phyloP scores from a whole-genome alignment of 2,888 invertebrate species.

The Plebejus argus region DNA sequence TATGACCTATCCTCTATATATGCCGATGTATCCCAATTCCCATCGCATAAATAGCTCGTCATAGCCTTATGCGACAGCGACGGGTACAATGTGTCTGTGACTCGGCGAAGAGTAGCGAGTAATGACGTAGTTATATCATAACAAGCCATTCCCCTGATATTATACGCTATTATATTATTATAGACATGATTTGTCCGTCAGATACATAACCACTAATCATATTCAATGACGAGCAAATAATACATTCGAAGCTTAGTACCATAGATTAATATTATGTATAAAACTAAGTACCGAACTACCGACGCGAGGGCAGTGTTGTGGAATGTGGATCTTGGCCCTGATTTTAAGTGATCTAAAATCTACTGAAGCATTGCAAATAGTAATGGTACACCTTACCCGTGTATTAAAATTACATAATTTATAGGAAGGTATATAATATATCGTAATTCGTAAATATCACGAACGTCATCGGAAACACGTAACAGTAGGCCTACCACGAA shows the following conservation, averaged over 20 bases:
- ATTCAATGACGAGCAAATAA: not conserved
- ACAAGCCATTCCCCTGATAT: constrained; percentile 8
- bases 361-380: not conserved
- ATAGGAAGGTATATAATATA: too few relatives aligned
- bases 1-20: too few relatives aligned
- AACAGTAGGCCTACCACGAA: too few relatives aligned
- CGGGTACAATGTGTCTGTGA: not conserved
- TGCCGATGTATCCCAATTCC: too few relatives aligned
- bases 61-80: too few relatives aligned
- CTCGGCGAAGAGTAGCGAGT: not conserved
- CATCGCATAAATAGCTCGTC: not conserved
- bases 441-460: not conserved
- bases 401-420: not conserved
- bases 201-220: not conserved
- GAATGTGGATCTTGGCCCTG: not conserved
- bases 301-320: not conserved
- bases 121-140: not conserved
- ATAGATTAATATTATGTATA: too few relatives aligned
- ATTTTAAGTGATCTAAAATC: not conserved
- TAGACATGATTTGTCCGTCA: not conserved
- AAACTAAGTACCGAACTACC: too few relatives aligned
- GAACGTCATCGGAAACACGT: not conserved
- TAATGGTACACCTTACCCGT: not conserved
- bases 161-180: not conserved
- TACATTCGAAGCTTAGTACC: not conserved